A percentile compares a stretch with the other conserved stretches of the same genome.
phyloP scores from a whole-genome alignment of 2,888 invertebrate genomes.

The Ectropis crepuscularia region DNA sequence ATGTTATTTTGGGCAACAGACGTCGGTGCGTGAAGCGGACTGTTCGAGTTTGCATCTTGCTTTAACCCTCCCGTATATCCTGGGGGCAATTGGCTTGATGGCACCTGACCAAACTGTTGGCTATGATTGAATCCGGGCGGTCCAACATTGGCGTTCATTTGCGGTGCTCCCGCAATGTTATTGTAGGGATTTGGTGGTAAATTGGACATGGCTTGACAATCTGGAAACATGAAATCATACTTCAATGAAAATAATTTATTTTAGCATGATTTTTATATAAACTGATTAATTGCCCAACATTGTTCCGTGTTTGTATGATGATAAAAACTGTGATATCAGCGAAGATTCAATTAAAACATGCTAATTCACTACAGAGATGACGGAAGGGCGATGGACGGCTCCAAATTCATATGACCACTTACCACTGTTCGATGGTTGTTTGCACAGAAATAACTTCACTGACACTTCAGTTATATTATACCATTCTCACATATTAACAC shows the following conservation, averaged over 20 bases:
- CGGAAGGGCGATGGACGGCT: slow-evolving; percentile 64
- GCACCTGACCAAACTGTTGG: slow-evolving; percentile 64
- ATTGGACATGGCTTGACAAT: slow-evolving; percentile 79
- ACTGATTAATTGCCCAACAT: slow-evolving; percentile 27
- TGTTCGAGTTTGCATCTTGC: slow-evolving; percentile 74
- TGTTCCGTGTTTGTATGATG: slow-evolving; percentile 59
- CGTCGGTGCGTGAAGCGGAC: slow-evolving; percentile 57
- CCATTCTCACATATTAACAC: slow-evolving; percentile 75
- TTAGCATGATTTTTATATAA: slow-evolving; percentile 1
- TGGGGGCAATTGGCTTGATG: slow-evolving; percentile 65
- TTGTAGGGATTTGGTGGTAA: slow-evolving; percentile 74
- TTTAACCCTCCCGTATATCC: slow-evolving; percentile 59
- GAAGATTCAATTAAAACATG: slow-evolving; percentile 74
- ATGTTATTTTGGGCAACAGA: slow-evolving; percentile 53
- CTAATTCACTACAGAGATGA: slow-evolving; percentile 74
- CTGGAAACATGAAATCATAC: slow-evolving; percentile 64
- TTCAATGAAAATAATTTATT: slow-evolving; percentile 36
- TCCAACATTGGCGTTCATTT: slow-evolving; percentile 60
- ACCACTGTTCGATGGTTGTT: slow-evolving; percentile 62
- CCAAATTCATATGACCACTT: slow-evolving; percentile 52
- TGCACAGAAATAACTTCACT: slow-evolving; percentile 63
- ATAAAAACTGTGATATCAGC: slow-evolving; percentile 62
- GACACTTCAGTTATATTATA: slow-evolving; percentile 64
- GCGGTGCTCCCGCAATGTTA: slow-evolving; percentile 61
- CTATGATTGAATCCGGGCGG: slow-evolving; percentile 56